phyloP scores from a whole-genome alignment of 1,140 invertebrate species.

The Conus ventricosus region DNA sequence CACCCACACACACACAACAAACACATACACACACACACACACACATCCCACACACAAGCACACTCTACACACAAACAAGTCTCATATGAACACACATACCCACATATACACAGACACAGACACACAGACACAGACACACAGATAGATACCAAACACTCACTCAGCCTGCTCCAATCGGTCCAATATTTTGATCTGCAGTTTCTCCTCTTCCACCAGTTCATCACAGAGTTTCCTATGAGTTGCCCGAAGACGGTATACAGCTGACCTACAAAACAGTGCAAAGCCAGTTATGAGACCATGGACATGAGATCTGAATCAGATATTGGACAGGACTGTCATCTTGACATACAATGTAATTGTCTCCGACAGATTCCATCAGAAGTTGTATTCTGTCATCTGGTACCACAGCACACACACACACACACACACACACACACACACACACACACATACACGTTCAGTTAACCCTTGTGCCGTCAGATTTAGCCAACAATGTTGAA shows the following conservation, averaged over 20 bases:
- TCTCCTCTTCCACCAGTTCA: slow-evolving; percentile 69
- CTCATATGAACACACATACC: background rate
- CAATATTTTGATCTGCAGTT: slow-evolving; percentile 64
- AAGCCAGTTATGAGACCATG: background rate
- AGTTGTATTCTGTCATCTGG: too few species aligned
- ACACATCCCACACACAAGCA: background rate
- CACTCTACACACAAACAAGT: background rate
- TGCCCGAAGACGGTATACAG: slow-evolving; percentile 60
- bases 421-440: too few species aligned
- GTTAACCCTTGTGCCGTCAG: too few species aligned
- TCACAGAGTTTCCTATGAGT: slow-evolving; percentile 66
- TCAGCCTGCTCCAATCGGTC: slow-evolving; percentile 68
- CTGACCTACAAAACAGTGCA: slow-evolving; percentile 59
- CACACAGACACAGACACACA: slow-evolving; percentile 1
- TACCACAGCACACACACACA: too few species aligned
- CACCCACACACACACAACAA: background rate
- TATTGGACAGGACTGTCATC: too few species aligned
- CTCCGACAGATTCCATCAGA: too few species aligned
- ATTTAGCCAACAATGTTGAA: too few species aligned
- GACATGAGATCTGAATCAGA: background rate
- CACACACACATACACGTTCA: too few species aligned
- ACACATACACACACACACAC: background rate
- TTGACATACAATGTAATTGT: too few species aligned
- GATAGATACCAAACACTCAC: slow-evolving; percentile 55
- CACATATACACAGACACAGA: background rate